Conservation (phyloP, 2,113 vertebrate species). For the Nyctibius bracteatus region DNA sequence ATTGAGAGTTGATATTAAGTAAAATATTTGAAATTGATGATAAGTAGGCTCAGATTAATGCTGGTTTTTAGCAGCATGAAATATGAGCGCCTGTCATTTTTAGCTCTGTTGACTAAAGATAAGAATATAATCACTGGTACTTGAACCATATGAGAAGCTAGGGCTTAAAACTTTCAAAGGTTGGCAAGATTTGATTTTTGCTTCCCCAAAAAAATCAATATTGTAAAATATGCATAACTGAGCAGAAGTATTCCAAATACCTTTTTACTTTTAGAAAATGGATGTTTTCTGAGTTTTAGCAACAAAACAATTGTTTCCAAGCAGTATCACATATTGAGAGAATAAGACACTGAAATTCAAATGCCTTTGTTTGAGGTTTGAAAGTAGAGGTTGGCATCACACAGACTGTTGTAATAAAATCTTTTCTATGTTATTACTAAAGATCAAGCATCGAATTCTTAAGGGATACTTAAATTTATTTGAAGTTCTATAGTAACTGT, state of each 20-base stretch:
- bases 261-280: not conserved
- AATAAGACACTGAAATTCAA: not conserved
- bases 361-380: not conserved
- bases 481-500: not conserved
- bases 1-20: not conserved
- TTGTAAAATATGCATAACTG: not conserved
- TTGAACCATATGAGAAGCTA: not conserved
- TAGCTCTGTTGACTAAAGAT: not conserved
- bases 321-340: not conserved
- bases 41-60: not conserved
- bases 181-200: not conserved
- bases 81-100: not conserved
- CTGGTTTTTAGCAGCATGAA: not conserved
- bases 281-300: not conserved
- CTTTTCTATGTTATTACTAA: not conserved
- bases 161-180: not conserved
- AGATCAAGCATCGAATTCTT: not conserved
- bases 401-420: not conserved
- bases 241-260: not conserved
- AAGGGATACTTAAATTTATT: not conserved
- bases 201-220: not conserved
- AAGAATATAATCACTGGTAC: not conserved
- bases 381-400: not conserved
- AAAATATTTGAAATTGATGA: not conserved
- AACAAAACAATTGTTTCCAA: not conserved